phyloP scores from a whole-genome alignment of 2,888 invertebrate species.

The Parnassius smintheus region DNA sequence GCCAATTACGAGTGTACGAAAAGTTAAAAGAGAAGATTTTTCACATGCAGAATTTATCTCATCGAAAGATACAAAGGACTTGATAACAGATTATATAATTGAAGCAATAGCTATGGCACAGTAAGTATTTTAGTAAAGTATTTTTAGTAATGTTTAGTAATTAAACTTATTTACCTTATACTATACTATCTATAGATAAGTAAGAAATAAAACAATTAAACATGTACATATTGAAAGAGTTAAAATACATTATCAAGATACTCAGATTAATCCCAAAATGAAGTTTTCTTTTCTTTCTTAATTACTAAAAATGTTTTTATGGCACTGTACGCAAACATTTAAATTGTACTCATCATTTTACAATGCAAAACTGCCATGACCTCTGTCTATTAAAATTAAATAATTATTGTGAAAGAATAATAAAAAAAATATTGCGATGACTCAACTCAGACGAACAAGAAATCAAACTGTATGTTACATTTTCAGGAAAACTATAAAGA shows the following conservation, averaged over 20 bases:
- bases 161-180: too few species aligned
- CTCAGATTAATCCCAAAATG: too few species aligned
- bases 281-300: too few species aligned
- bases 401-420: neutral
- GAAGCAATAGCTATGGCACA: slow-evolving; percentile 24
- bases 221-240: too few species aligned
- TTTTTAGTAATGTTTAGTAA: too few species aligned
- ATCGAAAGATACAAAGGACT: slow-evolving; percentile 50
- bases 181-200: too few species aligned
- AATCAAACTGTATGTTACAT: neutral
- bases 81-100: slow-evolving; percentile 56
- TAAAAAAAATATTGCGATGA: neutral
- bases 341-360: neutral
- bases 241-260: too few species aligned
- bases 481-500: slow-evolving; percentile 9
- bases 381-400: neutral
- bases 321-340: too few species aligned
- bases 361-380: neutral
- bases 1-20: slow-evolving; percentile 48
- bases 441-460: neutral
- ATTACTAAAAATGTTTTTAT: too few species aligned
- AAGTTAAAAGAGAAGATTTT: slow-evolving; percentile 50
- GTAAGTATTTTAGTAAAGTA: slow-evolving; percentile 10
- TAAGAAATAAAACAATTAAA: too few species aligned
- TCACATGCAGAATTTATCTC: slow-evolving; percentile 49